Evolutionary conservation across 37 sponge, comb jelly and placozoan genomes (phyloP), one percentile per base, ranked within the genome.

Genomic region (Diacarnus erythraeanus): DNA sequence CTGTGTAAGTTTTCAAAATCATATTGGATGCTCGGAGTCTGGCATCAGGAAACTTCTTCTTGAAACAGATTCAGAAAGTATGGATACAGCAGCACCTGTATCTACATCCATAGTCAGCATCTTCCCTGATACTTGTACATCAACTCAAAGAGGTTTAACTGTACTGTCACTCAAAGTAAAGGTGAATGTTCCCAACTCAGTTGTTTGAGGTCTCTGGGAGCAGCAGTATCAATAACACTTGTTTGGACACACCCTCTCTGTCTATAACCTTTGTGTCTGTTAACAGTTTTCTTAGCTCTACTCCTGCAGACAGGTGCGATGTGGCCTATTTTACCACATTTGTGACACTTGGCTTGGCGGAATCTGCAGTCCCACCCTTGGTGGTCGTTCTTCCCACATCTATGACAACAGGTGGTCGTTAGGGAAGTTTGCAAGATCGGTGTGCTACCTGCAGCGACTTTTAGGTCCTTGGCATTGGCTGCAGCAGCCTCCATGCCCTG

Each of bases 381-480:
- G 54, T 72, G 73, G 27, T 72, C 41, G 17, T n/a, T 2, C 6
- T 38, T 33, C 3, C 73, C 73, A 42, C 73, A 72, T 44, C 73
- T 35, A 39, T 72, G 20, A 42, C 73, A 40, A 18, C 35, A 9
- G 27, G 31, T 35, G 30, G 23, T 23, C 9, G n/a, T 27, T 9
- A 21, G 65, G 26, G 15, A 27, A 64, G 15, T 10, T 20, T 54
- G 56, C 10, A 54, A 54, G 17, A 17, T 54, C 56, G 56, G 56
- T 54, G 56, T 54, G 56, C 56, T 20, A 17, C n/a, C n/a, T n/a
- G 56, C 17, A 54, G 17, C 10, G 56, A 20, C 17, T 17, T 54
- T 54, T 17, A 54, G 56, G 56, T 54, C 17, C 56, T 54, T 54
- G 17, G 56, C 17, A 54, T 54, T 54, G 56, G 17, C 56, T n/a